Evolutionary conservation across 2,113 vertebrate genomes (phyloP), one percentile per base, ranked within the genome.

Genomic region (Theristicus caerulescens): DNA sequence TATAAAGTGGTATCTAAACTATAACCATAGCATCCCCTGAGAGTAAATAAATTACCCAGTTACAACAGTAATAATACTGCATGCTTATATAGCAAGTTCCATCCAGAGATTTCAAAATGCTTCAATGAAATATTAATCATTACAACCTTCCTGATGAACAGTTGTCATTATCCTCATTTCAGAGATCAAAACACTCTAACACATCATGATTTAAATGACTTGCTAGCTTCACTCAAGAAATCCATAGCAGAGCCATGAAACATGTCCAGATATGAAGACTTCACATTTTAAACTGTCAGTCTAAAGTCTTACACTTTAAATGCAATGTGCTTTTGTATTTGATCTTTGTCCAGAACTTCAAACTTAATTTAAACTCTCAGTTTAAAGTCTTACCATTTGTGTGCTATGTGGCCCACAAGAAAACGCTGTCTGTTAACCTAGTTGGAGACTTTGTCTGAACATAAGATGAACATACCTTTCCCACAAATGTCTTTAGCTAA

Each of bases 301-400:
- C 25, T 54, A 12, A 82, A 87, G 61, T 57, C 57, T 69, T 66
- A 40, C 51, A 66, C 40, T 91, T 88, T 61, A 65, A 95, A 92
- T 86, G 44, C 34, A 84, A 54, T 13, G 6, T 59, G 16, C 11
- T 90, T 95, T 83, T 83, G 55, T 52, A 90, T 90, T 92, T 94
- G 74, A 70, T 90, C 92, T 90, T 81, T 74, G 51, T 92, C 95
- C 72, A 90, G 86, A 67, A 44, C 18, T 93, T 93, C 79, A 92
- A 38, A 74, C 24, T 46, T 73, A 79, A 93, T 94, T 93, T 79
- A 91, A 90, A 80, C 11, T 62, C 74, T 31, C 9, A 19, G 21
- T 84, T 91, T 87, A 72, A 95, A 88, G 65, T 54, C 58, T 65
- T 54, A 73, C 40, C 31, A 42, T 76, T 88, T 67, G 24, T 40